These are phyloP conservation scores for Plutomurus gul DNA, from an alignment of 1,140 invertebrate genomes.

Conservation along the genomic window DNA sequence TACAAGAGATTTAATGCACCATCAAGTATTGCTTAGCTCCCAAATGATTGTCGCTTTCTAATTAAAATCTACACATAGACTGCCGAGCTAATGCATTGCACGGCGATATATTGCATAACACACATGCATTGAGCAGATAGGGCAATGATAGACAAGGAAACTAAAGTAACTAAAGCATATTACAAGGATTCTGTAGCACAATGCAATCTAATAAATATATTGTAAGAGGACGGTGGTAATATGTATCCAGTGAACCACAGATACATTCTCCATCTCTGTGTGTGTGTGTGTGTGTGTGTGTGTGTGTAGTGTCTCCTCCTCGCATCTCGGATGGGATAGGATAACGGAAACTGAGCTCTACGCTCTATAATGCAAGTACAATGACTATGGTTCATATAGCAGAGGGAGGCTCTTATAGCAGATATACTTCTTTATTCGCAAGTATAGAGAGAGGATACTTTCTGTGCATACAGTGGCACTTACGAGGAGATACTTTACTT, in stretches of 20 bases:
- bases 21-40: slow-evolving; percentile 46
- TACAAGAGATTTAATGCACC: slow-evolving; percentile 45
- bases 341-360: no score
- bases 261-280: no score
- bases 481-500: no score
- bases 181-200: not conserved
- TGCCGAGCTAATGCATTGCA: not conserved
- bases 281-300: no score
- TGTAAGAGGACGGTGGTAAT: not conserved
- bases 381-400: no score
- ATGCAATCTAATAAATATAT: not conserved
- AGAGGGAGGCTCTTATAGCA: no score
- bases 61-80: slow-evolving; percentile 43
- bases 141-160: not conserved
- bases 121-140: not conserved
- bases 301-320: no score
- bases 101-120: not conserved
- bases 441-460: no score
- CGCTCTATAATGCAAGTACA: no score
- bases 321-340: no score
- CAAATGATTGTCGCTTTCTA: slow-evolving; percentile 48
- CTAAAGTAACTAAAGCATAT: not conserved
- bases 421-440: no score
- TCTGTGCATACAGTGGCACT: no score
- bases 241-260: not conserved